A percentile compares a stretch with the other conserved stretches of the same genome.
Conservation (phyloP, 2,113 vertebrate species). For the Sinosuthora webbiana region DNA sequence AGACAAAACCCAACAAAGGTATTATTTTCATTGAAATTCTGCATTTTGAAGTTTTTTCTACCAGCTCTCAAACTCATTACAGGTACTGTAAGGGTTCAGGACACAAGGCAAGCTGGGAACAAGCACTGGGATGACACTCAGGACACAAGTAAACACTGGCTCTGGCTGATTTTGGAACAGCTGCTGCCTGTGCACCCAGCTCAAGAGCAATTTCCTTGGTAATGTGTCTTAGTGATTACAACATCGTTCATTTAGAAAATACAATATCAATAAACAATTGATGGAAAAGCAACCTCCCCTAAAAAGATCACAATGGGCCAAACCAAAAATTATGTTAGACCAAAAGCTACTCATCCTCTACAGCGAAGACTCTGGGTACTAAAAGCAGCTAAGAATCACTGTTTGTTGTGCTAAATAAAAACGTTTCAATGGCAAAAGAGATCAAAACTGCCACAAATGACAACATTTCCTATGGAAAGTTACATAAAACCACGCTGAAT, state of each 20-base stretch:
- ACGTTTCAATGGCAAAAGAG: not conserved
- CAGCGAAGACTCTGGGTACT: not conserved
- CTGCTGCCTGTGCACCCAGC: not conserved
- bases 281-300: not conserved
- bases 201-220: not conserved
- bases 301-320: not conserved
- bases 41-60: not conserved
- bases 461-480: slow-evolving; percentile 69
- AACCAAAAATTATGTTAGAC: not conserved
- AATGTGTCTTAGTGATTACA: not conserved
- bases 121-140: not conserved
- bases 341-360: not conserved
- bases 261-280: not conserved
- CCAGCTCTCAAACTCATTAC: not conserved
- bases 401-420: slow-evolving; percentile 37
- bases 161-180: not conserved
- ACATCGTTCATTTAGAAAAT: not conserved
- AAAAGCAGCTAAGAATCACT: slow-evolving; percentile 21
- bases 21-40: not conserved
- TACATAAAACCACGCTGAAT: slow-evolving; percentile 26
- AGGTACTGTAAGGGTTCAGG: not conserved
- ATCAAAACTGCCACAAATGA: slow-evolving; percentile 56
- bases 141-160: not conserved
- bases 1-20: not conserved
- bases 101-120: not conserved